Percentiles rank a stretch among this genome's conserved stretches.
phyloP scores from a whole-genome alignment of 2,113 vertebrate species.

The Oreochromis aureus region DNA sequence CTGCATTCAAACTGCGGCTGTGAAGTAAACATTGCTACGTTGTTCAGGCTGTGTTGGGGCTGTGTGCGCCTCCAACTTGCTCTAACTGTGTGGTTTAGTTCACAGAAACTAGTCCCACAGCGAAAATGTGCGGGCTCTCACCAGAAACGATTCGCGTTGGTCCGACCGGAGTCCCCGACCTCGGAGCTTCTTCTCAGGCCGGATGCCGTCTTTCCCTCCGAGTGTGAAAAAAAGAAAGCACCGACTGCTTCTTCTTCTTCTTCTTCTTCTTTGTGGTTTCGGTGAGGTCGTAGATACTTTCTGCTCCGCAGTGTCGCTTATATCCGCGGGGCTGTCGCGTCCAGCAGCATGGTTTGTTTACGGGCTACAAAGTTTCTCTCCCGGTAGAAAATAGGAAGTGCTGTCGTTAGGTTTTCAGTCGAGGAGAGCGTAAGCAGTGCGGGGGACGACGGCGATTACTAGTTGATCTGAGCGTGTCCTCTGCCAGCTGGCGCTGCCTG shows the following conservation, averaged over 20 bases:
- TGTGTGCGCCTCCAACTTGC: neutral
- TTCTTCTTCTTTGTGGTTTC: conserved; percentile 42
- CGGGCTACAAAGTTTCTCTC: conserved; percentile 23
- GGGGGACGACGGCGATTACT: conserved; percentile 23
- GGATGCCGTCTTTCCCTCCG: conserved; percentile 66
- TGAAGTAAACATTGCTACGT: conserved; percentile 33
- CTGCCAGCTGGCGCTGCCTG: conserved; percentile 31
- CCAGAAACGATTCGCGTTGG: conserved; percentile 65
- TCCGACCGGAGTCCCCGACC: conserved; percentile 68
- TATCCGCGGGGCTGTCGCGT: neutral
- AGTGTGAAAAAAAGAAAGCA: conserved; percentile 3
- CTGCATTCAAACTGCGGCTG: neutral
- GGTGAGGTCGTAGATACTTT: conserved; percentile 28
- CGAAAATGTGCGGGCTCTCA: conserved; percentile 9
- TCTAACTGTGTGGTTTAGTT: neutral
- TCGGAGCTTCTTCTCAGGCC: conserved; percentile 69
- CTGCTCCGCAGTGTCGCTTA: conserved; percentile 24
- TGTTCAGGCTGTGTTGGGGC: neutral
- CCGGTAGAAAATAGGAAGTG: neutral
- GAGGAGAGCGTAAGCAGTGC: conserved; percentile 21
- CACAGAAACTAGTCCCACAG: neutral
- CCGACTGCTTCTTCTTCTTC: conserved; percentile 36
- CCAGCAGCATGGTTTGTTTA: conserved; percentile 11
- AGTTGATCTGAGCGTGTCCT: conserved; percentile 28
- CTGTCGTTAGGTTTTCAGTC: neutral